Conservation (phyloP, 1,140 invertebrate species). For the Neodiprion fabricii region DNA sequence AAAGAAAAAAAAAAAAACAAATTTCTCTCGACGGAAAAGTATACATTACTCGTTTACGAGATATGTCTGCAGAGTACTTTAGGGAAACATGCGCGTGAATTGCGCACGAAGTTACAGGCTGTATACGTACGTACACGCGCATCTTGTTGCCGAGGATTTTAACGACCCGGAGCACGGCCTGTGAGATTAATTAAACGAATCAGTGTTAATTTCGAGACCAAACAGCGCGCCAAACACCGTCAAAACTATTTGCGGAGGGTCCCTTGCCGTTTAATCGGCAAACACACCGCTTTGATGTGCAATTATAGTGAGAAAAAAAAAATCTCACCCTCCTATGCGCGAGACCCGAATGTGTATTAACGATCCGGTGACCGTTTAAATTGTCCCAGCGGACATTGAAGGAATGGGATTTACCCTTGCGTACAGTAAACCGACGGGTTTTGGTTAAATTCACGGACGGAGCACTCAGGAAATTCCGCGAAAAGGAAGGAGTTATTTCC, state of each 20-base stretch:
- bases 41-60: too few species aligned
- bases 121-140: not conserved
- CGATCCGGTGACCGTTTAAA: not conserved
- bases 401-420: too few species aligned
- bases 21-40: too few species aligned
- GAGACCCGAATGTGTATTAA: not conserved
- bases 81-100: too few species aligned
- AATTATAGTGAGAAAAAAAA: not conserved
- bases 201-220: conserved; percentile 2
- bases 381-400: not conserved
- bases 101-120: too few species aligned
- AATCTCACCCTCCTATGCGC: not conserved
- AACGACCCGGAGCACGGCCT: not conserved
- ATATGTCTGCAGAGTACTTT: too few species aligned
- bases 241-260: not conserved
- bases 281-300: not conserved
- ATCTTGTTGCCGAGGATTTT: not conserved
- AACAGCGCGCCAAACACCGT: not conserved
- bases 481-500: too few species aligned
- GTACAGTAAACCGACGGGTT: too few species aligned
- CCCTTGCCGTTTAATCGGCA: not conserved
- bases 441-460: too few species aligned
- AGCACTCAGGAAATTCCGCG: too few species aligned
- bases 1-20: too few species aligned
- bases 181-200: conserved; percentile 3